Percentiles rank a stretch among this genome's conserved stretches.
Conservation (phyloP, 2,113 vertebrate species). For the Ardeotis arabs region DNA sequence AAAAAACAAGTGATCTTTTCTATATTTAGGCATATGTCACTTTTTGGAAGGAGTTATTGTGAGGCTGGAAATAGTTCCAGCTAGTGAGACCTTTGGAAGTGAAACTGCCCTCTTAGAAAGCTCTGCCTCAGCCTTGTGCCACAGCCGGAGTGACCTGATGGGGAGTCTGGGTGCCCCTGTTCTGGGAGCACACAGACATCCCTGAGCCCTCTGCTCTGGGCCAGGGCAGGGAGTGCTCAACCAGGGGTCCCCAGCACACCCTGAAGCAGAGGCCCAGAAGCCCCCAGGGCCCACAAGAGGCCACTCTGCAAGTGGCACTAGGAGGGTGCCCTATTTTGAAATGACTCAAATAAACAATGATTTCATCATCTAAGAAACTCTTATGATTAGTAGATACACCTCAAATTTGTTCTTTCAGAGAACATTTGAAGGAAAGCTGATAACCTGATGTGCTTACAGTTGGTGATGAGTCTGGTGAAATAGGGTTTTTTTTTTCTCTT, state of each 20-base stretch:
- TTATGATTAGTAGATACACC: neutral
- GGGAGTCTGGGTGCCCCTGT: neutral
- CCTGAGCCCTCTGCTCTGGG: neutral
- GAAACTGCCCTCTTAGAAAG: neutral
- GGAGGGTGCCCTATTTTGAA: neutral
- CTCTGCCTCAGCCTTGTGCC: neutral
- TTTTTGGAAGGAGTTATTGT: neutral
- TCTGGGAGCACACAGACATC: rapidly evolving
- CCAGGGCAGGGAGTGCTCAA: neutral
- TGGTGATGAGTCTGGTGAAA: neutral
- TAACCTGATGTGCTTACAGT: neutral
- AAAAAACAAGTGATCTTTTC: neutral
- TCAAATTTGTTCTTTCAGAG: neutral
- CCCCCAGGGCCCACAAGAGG: neutral
- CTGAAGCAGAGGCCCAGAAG: neutral
- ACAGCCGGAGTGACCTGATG: neutral
- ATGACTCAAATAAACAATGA: neutral
- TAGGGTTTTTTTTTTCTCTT: neutral
- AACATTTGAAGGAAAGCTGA: neutral
- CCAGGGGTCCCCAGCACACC: rapidly evolving
- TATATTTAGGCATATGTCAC: neutral
- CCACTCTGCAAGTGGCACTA: rapidly evolving
- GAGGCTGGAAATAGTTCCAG: neutral
- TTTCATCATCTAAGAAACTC: neutral
- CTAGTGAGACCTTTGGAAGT: neutral